These are phyloP conservation scores for Hippoglossus stenolepis DNA, from an alignment of 2,113 vertebrate genomes.

Conservation along the genomic window DNA sequence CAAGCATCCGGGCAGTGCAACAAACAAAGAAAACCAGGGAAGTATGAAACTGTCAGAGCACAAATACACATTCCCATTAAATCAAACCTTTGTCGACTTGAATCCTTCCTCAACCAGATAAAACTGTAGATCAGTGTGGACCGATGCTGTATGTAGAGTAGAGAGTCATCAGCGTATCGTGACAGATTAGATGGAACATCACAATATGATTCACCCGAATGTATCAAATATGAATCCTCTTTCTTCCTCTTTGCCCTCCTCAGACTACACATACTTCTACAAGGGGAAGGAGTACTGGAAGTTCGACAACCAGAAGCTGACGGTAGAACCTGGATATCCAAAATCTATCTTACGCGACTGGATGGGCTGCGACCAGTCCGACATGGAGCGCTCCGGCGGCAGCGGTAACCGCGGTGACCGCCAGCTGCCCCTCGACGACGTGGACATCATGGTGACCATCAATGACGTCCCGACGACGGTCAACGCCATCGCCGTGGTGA, in stretches of 20 bases:
- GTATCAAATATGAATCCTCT: neutral
- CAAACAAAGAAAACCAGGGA: too few relatives aligned
- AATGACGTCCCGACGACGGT: slow-evolving; percentile 94
- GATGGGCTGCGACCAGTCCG: slow-evolving; percentile 98
- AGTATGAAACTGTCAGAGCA: too few relatives aligned
- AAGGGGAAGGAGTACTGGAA: slow-evolving; percentile 99
- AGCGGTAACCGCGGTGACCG: slow-evolving; percentile 87
- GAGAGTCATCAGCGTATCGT: too few relatives aligned
- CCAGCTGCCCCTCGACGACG: slow-evolving; percentile 90
- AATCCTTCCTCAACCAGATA: too few relatives aligned
- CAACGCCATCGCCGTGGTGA: slow-evolving; percentile 97
- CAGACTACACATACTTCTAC: slow-evolving; percentile 99
- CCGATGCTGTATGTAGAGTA: too few relatives aligned
- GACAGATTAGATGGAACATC: too few relatives aligned
- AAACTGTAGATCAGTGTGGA: too few relatives aligned
- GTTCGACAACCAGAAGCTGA: slow-evolving; percentile 98
- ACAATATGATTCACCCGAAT: too few relatives aligned
- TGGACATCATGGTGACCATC: slow-evolving; percentile 98
- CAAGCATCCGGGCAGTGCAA: too few relatives aligned
- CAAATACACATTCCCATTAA: too few relatives aligned
- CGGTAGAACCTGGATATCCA: slow-evolving; percentile 94
- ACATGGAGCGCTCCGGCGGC: slow-evolving; percentile 83
- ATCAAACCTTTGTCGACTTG: too few relatives aligned
- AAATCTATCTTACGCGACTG: slow-evolving; percentile 96
- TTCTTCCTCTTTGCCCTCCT: neutral